Evolutionary conservation across 2,797 vertebrate species (phyloP), one percentile per base, ranked within the genome.

Genomic region (Botia kubotai): DNA sequence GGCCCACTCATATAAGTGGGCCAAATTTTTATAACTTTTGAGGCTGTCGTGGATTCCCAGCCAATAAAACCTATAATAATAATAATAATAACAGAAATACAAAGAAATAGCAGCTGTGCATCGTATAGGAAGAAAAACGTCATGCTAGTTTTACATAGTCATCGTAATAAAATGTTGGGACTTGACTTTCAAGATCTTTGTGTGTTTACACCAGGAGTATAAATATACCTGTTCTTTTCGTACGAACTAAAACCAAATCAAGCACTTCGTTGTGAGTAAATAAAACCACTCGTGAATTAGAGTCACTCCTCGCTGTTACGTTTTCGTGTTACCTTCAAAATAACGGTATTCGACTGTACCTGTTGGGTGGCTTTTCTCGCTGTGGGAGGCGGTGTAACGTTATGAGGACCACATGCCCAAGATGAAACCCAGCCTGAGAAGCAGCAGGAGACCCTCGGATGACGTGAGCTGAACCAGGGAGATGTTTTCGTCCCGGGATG

Each of bases 261-360:
- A 67, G 33, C 63, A 12, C 0, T 23, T 53, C 1, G 3, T 76
- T 46, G 36, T 73, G 23, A 14, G 4, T 4, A 17, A 14, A 53
- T 53, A 17, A 53, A 16, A 53, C 13, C 16, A 14, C 39, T 43
- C 6, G 6, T 6, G 23, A 52, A 53, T 16, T 5, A 53, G 17
- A 16, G 7, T 53, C 3, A 53, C 50, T 53, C 50, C 6, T 53
- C 50, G 29, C 39, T 17, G 21, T 43, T 39, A 2, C 2, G 5
- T 33, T 62, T 4, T 6, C 16, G 26, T 33, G 26, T 17, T 55
- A 57, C 55, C 50, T 57, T 57, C 13, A 72, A 82, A 82, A 36
- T 81, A 69, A 33, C 62, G 65, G 83, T 89, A 88, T 87, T 90
- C 86, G 39, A 43, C 39, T 43, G 39, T 95, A 94, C 90, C 91